These are phyloP conservation scores for Oreonectes daqikongensis DNA, from an alignment of 2,797 vertebrate species.

Conservation along the genomic window DNA sequence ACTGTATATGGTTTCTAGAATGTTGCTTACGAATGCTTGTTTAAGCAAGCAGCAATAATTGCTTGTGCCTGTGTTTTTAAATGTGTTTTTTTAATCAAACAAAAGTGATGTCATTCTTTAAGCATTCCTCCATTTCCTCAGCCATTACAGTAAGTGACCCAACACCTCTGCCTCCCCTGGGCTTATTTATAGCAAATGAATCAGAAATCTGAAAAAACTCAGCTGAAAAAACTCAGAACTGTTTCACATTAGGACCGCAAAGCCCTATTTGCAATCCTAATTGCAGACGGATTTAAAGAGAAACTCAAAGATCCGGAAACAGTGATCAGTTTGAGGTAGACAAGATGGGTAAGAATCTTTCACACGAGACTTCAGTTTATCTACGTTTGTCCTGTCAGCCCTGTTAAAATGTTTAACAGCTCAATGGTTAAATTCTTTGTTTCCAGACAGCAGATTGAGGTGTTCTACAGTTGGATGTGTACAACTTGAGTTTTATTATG, in stretches of 20 bases:
- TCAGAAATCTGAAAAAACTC: slow-evolving; percentile 60
- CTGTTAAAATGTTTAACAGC: slow-evolving; percentile 52
- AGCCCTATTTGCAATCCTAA: not conserved
- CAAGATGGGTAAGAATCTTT: slow-evolving; percentile 6
- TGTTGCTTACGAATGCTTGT: not conserved
- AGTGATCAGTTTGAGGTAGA: slow-evolving; percentile 19
- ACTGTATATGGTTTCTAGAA: not conserved
- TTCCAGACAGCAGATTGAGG: slow-evolving; percentile 41
- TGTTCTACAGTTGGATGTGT: slow-evolving; percentile 44
- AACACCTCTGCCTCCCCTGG: slow-evolving; percentile 70
- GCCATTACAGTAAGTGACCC: slow-evolving; percentile 73
- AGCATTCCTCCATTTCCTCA: slow-evolving; percentile 70
- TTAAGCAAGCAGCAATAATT: slow-evolving; percentile 60
- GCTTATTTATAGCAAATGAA: slow-evolving; percentile 61
- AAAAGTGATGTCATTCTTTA: slow-evolving; percentile 71
- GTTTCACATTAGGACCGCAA: slow-evolving; percentile 42
- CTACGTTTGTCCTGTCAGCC: slow-evolving; percentile 39
- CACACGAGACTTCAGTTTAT: slow-evolving; percentile 38
- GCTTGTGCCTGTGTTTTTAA: slow-evolving; percentile 73
- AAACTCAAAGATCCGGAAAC: slow-evolving; percentile 33
- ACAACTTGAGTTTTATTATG: slow-evolving; percentile 52
- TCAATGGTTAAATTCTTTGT: slow-evolving; percentile 35
- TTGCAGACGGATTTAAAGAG: slow-evolving; percentile 16
- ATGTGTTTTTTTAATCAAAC: slow-evolving; percentile 74
- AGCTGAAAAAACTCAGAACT: slow-evolving; percentile 38